Evolutionary conservation across 2,113 vertebrate genomes (phyloP).

Genomic region (Lota lota): DNA sequence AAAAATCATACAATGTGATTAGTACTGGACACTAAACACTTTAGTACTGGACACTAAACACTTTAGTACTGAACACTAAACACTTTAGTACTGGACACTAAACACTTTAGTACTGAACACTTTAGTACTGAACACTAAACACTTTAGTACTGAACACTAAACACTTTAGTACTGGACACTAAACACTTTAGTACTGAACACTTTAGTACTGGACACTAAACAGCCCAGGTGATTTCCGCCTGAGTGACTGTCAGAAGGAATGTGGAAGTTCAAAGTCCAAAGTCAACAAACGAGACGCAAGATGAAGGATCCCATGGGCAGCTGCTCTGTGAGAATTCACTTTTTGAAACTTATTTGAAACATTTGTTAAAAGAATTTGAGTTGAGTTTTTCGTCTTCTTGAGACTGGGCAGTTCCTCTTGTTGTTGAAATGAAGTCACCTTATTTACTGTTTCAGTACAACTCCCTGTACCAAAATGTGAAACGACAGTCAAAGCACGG

Average conservation of each 20-base stretch:
- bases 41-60: too few relatives aligned
- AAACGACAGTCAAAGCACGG: conserved; percentile 84
- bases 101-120: background rate
- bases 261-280: conserved; percentile 62
- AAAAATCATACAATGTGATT: too few relatives aligned
- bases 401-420: too few relatives aligned
- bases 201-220: conserved; percentile 34
- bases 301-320: conserved; percentile 82
- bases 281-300: conserved; percentile 68
- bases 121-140: background rate
- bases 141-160: background rate
- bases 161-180: background rate
- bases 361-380: background rate
- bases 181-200: conserved; percentile 2
- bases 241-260: conserved; percentile 56
- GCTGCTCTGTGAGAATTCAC: conserved; percentile 79
- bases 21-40: background rate
- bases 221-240: conserved; percentile 66
- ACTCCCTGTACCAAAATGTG: conserved; percentile 81
- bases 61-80: background rate
- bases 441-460: conserved; percentile 73
- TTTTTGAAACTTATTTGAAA: background rate
- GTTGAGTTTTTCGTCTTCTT: too few relatives aligned
- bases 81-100: background rate
- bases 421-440: too few relatives aligned